Base-by-base conservation (phyloP, 2,113 vertebrate species). In the Tamias sibiricus region DNA sequence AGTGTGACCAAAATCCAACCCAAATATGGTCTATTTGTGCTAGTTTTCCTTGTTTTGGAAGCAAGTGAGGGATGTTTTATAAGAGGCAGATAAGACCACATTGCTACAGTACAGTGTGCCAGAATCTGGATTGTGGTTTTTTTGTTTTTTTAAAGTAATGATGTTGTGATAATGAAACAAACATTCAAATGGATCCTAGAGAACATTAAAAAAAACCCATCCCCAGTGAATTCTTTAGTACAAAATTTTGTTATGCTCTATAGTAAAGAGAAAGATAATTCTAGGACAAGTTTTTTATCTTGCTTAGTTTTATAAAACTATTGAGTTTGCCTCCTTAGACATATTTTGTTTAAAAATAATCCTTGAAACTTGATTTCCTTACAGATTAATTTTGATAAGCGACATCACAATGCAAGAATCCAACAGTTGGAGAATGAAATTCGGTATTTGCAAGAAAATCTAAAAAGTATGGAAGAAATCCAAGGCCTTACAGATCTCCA, bases 401-500 rank as follows among this genome's bases (percentile, higher is more conserved):
- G 54, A 40, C 98, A 98, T 77, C 98, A 98, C 49, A 98, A 98
- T 95, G 98, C 98, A 86, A 98, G 97, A 79, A 95, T 98, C 30
- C 98, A 91, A 44, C 98, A 99, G 49, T 85, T 99, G 42, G 98
- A 99, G 97, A 98, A 98, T 52, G 98, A 99, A 98, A 98, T 99
- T 62, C 97, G 97, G 5, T 92, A 47, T 84, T 96, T 99, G 35
- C 98, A 97, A 96, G 98, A 97, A 83, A 99, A 99, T 98, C 97
- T 99, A 52, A 98, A 99, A 95, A 98, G 97, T 90, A 98, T 98
- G 96, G 98, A 98, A 86, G 98, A 99, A 94, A 98, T 99, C 90
- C 99, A 99, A 93, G 98, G 98, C 75, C 94, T 99, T 94, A 98
- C 98, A 69, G 98, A 99, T 79, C 98, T 99, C 75, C 99, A 99